Base-by-base conservation (phyloP, 2,113 vertebrate genomes). In the Ceratotherium simum region DNA sequence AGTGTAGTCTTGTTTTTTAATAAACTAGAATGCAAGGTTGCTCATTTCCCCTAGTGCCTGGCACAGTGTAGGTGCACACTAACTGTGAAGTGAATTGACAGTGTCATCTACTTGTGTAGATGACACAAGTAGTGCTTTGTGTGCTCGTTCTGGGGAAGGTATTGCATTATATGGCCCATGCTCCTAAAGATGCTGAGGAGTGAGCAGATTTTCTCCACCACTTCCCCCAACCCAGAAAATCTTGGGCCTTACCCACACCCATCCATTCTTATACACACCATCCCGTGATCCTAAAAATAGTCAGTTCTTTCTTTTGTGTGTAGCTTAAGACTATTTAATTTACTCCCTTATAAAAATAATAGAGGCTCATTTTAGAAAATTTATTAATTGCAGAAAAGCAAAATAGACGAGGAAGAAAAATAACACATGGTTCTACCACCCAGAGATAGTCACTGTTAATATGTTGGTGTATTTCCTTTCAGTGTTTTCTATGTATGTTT, bases 311-410 rank as follows among this genome's bases (percentile, higher is more conserved):
- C 78, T 81, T 92, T 60, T 7, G 12, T 72, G 14, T 54, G 9
- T 76, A 33, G 4, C 46, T 90, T 76, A 81, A 69, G n/a, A n/a
- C 9, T 23, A 36, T 29, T 60, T 83, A 29, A 83, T 80, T 82
- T 83, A 60, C 51, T 56, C 51, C 67, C n/a, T 42, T 86, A 10
- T 78, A 73, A 91, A 92, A 94, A 56, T 27, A 90, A 56, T 29
- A 1, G 18, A 65, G 31, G 27, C 29, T 81, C 67, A n/a, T 86
- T 86, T 90, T 62, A 79, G 67, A 62, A 86, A 91, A 80, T 11
- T 11, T 76, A 83, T 54, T 56, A 75, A 83, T 76, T 65, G n/a
- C 18, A 82, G 73, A 80, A 76, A 93, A 90, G 10, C 78, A 56
- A 84, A 90, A 84, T 25, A 75, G 90, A 83, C 39, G 54, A 33